Base-by-base conservation (phyloP, 2,888 invertebrate species). In the Drosophila anomelani region DNA sequence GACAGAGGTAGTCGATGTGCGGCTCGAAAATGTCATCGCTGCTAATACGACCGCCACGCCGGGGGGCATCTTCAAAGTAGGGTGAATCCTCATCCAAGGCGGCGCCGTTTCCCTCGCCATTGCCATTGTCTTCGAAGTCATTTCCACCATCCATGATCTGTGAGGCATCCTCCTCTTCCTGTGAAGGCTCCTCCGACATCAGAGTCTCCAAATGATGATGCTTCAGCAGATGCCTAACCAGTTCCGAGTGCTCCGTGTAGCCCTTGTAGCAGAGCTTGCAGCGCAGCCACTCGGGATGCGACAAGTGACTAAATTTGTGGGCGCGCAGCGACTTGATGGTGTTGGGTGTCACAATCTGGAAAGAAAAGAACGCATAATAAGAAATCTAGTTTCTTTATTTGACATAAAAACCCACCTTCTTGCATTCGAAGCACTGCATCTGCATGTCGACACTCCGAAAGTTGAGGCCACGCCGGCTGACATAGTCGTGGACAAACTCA, bases 1-100 rank as follows among this genome's bases (percentile, higher is more conserved):
- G 91, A 38, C 91, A 91, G 15, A 91, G 75, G 51, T 91, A 91
- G 39, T 91, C 90, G 39, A 91, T 91, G 53, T 91, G 90, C 2
- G 86, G 85, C 46, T 91, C 91, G 32, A 80, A 91, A 23, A 80
- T 79, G 62, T 91, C 85, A 43, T 86, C 89, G 54, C 60, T 76
- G 36, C 76, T 72, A 39, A 83, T 88, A 13, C 84, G 88, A 3
- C 81, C 89, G 1, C 85, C 89, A 9, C 90, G 85, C 9, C 79
- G 64, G 1, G 81, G 89, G 0, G 57, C 70, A 29, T 90, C 88
- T 2, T 75, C 76, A 43, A 66, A 78, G 2, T 87, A 75, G 12
- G 66, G 41, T 2, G 77, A 58, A n/a, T 72, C 73, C n/a, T 78
- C 81, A 60, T 79, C 85, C 34, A 68, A 67, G 5, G 36, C 55